Evolutionary conservation across 2,797 vertebrate species (phyloP).

Genomic region (Enteromius viviparus): DNA sequence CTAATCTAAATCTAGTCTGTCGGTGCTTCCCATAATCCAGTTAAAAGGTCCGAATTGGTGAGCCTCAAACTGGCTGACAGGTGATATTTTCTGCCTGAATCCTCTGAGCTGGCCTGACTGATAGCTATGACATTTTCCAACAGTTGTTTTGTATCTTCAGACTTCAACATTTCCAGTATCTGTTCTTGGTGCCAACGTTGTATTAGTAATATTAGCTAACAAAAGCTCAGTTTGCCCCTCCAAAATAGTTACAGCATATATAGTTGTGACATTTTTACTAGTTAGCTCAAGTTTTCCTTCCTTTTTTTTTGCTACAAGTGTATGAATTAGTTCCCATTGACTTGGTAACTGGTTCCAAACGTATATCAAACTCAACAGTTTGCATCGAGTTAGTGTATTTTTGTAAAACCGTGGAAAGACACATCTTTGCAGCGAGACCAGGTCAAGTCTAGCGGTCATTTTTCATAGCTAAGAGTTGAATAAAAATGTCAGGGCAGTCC

Average conservation of each 20-base stretch:
- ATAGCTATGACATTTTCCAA: constrained; percentile 77
- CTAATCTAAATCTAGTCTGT: background rate
- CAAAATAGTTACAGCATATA: constrained; percentile 52
- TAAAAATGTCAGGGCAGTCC: constrained; percentile 88
- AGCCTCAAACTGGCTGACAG: constrained; percentile 30
- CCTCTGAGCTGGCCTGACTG: constrained; percentile 46
- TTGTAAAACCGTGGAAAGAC: constrained; percentile 7
- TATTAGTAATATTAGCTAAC: constrained; percentile 80
- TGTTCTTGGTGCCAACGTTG: constrained; percentile 71
- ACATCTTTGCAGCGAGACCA: constrained; percentile 20
- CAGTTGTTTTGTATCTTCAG: constrained; percentile 66
- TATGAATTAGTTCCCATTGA: background rate
- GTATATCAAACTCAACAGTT: constrained; percentile 1
- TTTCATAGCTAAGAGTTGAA: background rate
- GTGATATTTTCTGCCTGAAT: constrained; percentile 42
- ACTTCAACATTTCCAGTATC: constrained; percentile 69
- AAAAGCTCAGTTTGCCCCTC: constrained; percentile 64
- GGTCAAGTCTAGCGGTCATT: constrained; percentile 3
- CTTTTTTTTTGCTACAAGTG: constrained; percentile 40
- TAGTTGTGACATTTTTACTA: constrained; percentile 53
- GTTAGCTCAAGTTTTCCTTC: constrained; percentile 56
- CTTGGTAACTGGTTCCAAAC: constrained; percentile 1
- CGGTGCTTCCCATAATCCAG: background rate
- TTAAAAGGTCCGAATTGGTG: background rate
- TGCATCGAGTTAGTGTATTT: constrained; percentile 23